Evolutionary conservation across 2,797 vertebrate genomes (phyloP), one percentile per base, ranked within the genome.

Genomic region (Benthosema pterotum): DNA sequence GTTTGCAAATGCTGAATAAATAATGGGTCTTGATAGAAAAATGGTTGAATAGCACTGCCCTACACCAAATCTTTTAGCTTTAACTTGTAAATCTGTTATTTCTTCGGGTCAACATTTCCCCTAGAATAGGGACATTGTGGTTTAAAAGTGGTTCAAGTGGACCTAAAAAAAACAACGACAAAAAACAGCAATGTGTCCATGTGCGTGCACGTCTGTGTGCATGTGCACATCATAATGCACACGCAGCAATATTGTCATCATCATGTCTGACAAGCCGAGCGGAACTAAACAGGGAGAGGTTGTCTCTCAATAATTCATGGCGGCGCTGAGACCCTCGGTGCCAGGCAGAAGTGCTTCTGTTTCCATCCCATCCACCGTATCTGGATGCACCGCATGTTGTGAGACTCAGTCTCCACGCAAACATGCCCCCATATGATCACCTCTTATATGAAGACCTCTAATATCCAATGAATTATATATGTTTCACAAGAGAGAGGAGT

Each of bases 221-320:
- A 11, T 42, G 28, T 16, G n/a, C 16, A 12, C 8, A 12, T 8
- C 9, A 17, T 48, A 19, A 14, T 22, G 43, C 28, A 11, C 11
- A 16, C 45, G 56, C 19, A 68, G 18, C 22, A 63, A 67, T 42
- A 56, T 17, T 57, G 45, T 14, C 45, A 59, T 14, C 45, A 59
- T 68, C 45, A 64, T 67, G 32, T 9, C 42, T 56, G 65, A 71
- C 60, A 61, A 70, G 60, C 42, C 51, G n/a, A 17, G 45, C 56
- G 38, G 19, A 80, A 72, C 53, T 73, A 79, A 80, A 64, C 51
- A 14, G 59, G 58, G 62, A 49, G 67, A 61, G 47, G 50, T 52
- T 25, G 15, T 71, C 42, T 60, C 62, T 83, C 56, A 83, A 82
- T 76, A 63, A 78, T 82, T 82, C 47, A 85, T 72, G 59, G 32